Evolutionary conservation across 1,140 invertebrate genomes (phyloP), one percentile per base, ranked within the genome.

Genomic region (Panonychus citri): DNA sequence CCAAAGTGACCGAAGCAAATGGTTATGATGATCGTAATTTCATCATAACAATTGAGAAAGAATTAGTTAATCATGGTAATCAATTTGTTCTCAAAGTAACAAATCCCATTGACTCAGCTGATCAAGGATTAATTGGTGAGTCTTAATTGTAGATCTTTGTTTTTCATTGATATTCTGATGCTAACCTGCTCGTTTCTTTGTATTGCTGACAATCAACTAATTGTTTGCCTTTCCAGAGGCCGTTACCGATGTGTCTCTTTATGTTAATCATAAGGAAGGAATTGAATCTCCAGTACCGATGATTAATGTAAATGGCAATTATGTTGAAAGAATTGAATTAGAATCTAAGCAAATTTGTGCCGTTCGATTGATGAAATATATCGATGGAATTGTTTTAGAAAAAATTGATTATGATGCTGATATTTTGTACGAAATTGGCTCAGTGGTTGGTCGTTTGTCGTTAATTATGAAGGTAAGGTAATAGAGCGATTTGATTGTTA

Each of bases 21-120:
- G 54, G 56, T 46, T 57, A 57, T 53, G 56, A 57, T 48, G 56
- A 57, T 57, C 56, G 56, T 25, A 57, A 57, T 37, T 57, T 21
- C 34, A 15, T 52, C 2, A 26, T 57, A 1, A 21, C n/a, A 19
- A 13, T 15, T 4, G 15, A 54, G 21, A 10, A 43, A 42, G 24
- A 26, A 13, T 3, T 17, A 57, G 21, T 30, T 34, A 27, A 40
- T 40, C 39, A 40, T 40, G 13, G 19, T 40, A 13, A 40, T 7
- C 13, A 40, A 7, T 40, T 40, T n/a, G 19, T n/a, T 40, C 19
- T 40, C 13, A 40, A 40, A 40, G 19, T 40, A 3, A 40, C 39
- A 13, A 40, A 40, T 40, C 19, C 39, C 13, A 13, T 40, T 7
- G 39, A 40, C 19, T 40, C 39, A 13, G 19, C 13, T 40, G 13